Evolutionary conservation across 1,140 invertebrate genomes (phyloP).

Genomic region (Cyclina sinensis): DNA sequence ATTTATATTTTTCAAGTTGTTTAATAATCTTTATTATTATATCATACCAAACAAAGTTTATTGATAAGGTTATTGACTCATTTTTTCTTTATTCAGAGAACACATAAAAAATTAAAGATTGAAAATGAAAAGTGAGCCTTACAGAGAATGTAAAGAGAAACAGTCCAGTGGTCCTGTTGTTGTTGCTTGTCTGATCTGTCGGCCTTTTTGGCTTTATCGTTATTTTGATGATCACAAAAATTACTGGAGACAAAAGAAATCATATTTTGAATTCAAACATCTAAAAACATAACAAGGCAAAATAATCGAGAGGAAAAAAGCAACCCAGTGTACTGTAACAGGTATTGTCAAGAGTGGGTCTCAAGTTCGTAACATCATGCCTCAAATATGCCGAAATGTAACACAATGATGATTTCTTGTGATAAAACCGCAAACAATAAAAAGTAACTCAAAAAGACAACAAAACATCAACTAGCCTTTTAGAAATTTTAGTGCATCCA

Average conservation of each 20-base stretch:
- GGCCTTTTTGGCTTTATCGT: too few species aligned
- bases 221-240: neutral
- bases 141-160: too few species aligned
- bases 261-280: neutral
- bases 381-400: conserved; percentile 48
- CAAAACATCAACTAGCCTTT: neutral
- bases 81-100: too few species aligned
- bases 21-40: too few species aligned
- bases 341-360: neutral
- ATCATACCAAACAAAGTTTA: too few species aligned
- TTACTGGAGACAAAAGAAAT: neutral
- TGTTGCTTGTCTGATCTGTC: too few species aligned
- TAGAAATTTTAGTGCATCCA: neutral
- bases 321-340: neutral
- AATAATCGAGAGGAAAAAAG: neutral
- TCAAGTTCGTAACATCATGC: conserved; percentile 42
- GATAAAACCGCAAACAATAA: conserved; percentile 9
- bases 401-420: neutral
- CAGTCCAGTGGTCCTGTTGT: too few species aligned
- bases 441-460: conserved; percentile 47
- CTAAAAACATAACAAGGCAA: neutral
- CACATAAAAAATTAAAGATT: too few species aligned
- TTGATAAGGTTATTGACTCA: too few species aligned
- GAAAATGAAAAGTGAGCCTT: too few species aligned
- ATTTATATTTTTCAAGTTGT: too few species aligned